Conservation (phyloP, 2,113 vertebrate genomes). For the Halichoeres trimaculatus region DNA sequence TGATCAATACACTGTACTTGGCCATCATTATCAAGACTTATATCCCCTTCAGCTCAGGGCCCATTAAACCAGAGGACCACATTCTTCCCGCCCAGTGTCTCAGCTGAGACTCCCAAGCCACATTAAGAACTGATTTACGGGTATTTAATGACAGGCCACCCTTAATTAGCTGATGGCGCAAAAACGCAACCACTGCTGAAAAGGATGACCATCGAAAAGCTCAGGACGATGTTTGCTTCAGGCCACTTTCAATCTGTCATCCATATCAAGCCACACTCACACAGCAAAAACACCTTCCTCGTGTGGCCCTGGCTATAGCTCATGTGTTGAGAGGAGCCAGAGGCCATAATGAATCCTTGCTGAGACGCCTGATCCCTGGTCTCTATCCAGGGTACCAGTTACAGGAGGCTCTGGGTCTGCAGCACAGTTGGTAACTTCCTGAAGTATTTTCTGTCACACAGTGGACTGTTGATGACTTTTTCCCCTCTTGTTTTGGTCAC, state of each 20-base stretch:
- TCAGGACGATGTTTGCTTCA: conserved; percentile 61
- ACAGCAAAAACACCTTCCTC: conserved; percentile 55
- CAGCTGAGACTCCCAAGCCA: conserved; percentile 68
- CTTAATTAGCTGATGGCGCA: conserved; percentile 79
- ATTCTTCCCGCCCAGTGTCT: conserved; percentile 70
- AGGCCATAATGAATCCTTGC: conserved; percentile 57
- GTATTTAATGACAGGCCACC: conserved; percentile 74
- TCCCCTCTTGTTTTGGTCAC: conserved; percentile 63
- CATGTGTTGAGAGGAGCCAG: conserved; percentile 51
- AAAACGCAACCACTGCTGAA: conserved; percentile 48
- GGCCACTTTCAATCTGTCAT: conserved; percentile 62
- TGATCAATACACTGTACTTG: conserved; percentile 81
- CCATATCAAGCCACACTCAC: conserved; percentile 56
- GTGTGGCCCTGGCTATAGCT: conserved; percentile 50
- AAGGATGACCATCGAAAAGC: conserved; percentile 56
- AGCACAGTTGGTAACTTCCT: conserved; percentile 35
- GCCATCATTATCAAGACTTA: conserved; percentile 82
- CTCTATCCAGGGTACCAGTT: conserved; percentile 36
- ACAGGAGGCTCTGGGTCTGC: conserved; percentile 21
- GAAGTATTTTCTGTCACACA: conserved; percentile 49
- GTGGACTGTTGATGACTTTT: conserved; percentile 45
- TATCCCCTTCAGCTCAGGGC: conserved; percentile 72
- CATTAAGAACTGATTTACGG: conserved; percentile 77
- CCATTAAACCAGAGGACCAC: conserved; percentile 78
- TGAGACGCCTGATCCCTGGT: conserved; percentile 32